These are phyloP conservation scores for Brachionus koreanus DNA, from an alignment of 1,140 invertebrate species.

Conservation along the genomic window DNA sequence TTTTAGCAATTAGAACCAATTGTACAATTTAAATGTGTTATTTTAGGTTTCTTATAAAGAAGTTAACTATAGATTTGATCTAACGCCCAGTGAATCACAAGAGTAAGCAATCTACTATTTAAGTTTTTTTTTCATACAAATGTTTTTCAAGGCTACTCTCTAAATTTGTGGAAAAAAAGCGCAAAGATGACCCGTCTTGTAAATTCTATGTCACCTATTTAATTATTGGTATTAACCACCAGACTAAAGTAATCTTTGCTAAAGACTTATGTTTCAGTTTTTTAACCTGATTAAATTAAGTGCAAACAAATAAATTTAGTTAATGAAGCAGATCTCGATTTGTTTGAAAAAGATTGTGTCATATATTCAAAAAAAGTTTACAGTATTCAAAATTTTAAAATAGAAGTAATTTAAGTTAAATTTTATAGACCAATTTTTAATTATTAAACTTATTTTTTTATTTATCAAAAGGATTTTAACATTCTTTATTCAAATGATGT, in stretches of 20 bases:
- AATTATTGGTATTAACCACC: background rate
- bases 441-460: background rate
- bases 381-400: slow-evolving; percentile 8
- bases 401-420: background rate
- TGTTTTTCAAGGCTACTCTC: background rate
- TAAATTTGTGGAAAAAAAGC: slow-evolving; percentile 7
- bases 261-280: too few species aligned
- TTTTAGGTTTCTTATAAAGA: slow-evolving; percentile 17
- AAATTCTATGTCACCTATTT: slow-evolving; percentile 15
- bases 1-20: background rate
- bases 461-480: background rate
- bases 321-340: background rate
- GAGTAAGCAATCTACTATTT: background rate
- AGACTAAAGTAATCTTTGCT: background rate
- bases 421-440: too few species aligned
- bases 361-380: background rate
- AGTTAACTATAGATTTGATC: background rate
- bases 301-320: background rate
- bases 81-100: background rate
- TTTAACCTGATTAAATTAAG: background rate
- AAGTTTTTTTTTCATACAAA: background rate
- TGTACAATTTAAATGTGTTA: background rate
- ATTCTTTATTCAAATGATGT: background rate
- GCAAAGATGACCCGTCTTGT: background rate
- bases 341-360: background rate